A percentile compares a stretch with the other conserved stretches of the same genome.
Evolutionary conservation across 2,888 invertebrate genomes (phyloP).

Genomic region (Mythimna vitellina): DNA sequence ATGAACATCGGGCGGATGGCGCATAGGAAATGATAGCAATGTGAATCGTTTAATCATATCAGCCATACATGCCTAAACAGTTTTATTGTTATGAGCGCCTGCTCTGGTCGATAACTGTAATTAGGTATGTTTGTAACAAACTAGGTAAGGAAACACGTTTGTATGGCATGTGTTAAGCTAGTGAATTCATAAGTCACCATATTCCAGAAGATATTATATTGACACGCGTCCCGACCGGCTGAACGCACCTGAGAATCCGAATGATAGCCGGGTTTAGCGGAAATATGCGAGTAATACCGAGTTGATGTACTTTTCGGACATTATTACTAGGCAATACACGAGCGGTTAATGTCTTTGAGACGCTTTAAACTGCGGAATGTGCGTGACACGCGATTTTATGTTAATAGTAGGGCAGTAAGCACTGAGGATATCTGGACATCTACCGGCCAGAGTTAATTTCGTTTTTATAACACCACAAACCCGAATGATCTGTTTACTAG

Average conservation of each 20-base stretch:
- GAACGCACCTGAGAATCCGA: slow-evolving; percentile 53
- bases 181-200: slow-evolving; percentile 24
- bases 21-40: slow-evolving; percentile 62
- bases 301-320: slow-evolving; percentile 54
- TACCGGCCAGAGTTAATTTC: slow-evolving; percentile 89
- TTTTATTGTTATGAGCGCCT: slow-evolving; percentile 44
- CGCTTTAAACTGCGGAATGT: slow-evolving; percentile 78
- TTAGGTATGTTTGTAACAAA: slow-evolving; percentile 20
- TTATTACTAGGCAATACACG: slow-evolving; percentile 73
- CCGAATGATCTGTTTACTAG: slow-evolving; percentile 91
- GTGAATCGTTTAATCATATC: slow-evolving; percentile 60
- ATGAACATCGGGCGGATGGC: slow-evolving; percentile 63
- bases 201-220: slow-evolving; percentile 38
- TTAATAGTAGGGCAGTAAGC: slow-evolving; percentile 80
- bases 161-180: neutral
- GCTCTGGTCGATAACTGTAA: slow-evolving; percentile 20
- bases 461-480: slow-evolving; percentile 91
- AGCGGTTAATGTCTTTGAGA: slow-evolving; percentile 72
- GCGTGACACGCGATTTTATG: slow-evolving; percentile 82
- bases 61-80: slow-evolving; percentile 51
- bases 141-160: slow-evolving; percentile 14
- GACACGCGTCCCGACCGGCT: slow-evolving; percentile 6
- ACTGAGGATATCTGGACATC: slow-evolving; percentile 86
- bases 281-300: slow-evolving; percentile 58
- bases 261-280: slow-evolving; percentile 45